phyloP scores from a whole-genome alignment of 1,140 invertebrate genomes.

The Platyura marginata region DNA sequence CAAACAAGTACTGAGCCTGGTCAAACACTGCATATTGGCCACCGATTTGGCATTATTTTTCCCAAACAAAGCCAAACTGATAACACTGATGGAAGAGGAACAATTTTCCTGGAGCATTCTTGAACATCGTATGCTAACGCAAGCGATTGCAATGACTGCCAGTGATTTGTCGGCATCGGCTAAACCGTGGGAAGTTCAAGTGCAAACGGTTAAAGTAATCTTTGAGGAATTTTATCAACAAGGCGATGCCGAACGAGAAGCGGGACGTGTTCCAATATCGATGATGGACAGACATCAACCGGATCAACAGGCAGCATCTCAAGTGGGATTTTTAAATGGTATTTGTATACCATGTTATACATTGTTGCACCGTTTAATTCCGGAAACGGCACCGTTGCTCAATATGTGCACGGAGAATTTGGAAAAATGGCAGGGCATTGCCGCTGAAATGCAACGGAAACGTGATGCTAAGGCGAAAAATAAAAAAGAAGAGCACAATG shows the following conservation, averaged over 20 bases:
- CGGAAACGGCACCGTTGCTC: slow-evolving; percentile 48
- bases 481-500: too few relatives aligned
- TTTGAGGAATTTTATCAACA: slow-evolving; percentile 78
- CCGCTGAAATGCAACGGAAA: background rate
- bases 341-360: slow-evolving; percentile 71
- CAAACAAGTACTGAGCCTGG: slow-evolving; percentile 51
- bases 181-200: slow-evolving; percentile 71
- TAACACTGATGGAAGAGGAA: slow-evolving; percentile 32
- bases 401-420: slow-evolving; percentile 31
- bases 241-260: slow-evolving; percentile 50
- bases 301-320: slow-evolving; percentile 47
- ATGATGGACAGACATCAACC: slow-evolving; percentile 68
- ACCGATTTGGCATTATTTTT: slow-evolving; percentile 71
- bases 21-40: slow-evolving; percentile 67
- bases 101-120: slow-evolving; percentile 39
- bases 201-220: slow-evolving; percentile 60
- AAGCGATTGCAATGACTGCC: slow-evolving; percentile 63
- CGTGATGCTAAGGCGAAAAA: background rate
- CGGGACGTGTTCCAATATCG: slow-evolving; percentile 48
- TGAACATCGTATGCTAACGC: slow-evolving; percentile 41
- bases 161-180: slow-evolving; percentile 66
- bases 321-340: slow-evolving; percentile 60
- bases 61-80: slow-evolving; percentile 46
- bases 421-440: slow-evolving; percentile 4
- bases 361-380: slow-evolving; percentile 43